Base-by-base conservation (phyloP, 2,797 vertebrate species). In the Paedocypris micromegethes region DNA sequence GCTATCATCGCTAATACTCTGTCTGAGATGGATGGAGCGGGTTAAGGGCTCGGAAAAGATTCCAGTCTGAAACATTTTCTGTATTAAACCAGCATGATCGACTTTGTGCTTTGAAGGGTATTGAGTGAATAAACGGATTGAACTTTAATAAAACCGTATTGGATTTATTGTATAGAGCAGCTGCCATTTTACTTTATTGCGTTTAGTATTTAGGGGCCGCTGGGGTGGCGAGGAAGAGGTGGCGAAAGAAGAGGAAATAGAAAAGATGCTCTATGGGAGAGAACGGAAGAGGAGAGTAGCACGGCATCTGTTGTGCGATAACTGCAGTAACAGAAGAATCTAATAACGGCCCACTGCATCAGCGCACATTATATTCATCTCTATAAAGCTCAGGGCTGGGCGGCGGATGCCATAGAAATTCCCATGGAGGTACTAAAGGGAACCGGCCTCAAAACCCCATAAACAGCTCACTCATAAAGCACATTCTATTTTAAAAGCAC, bases 401-500 rank as follows among this genome's bases (percentile, higher is more conserved):
- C 41, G 53, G 59, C 47, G 53, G 60, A 64, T 70, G 48, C 53
- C 46, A 50, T 39, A 47, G 0, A 6, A 64, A 64, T 70, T 64
- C 68, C 68, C 68, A 70, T 70, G 68, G 68, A 64, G 68, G 68
- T 56, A 70, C 68, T 70, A 63, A 70, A 64, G 68, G 53, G 60
- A 70, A 57, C 60, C 60, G 64, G 68, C 52, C 59, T 57, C 60
- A 48, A 70, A 70, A 70, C 60, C 53, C 53, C 68, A 70, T 70
- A 70, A 70, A 70, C 68, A 58, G 68, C 68, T 70, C 60, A 64
- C 68, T 70, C 68, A 70, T 70, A 70, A 70, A 70, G 57, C 68
- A 70, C 68, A 70, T 64, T 70, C 68, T 70, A 70, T 70, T 70
- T 70, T 70, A 70, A 70, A 70, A 70, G 68, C 68, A 70, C 68